phyloP scores from a whole-genome alignment of 1,140 invertebrate genomes.

The Drosophila kanapiae region DNA sequence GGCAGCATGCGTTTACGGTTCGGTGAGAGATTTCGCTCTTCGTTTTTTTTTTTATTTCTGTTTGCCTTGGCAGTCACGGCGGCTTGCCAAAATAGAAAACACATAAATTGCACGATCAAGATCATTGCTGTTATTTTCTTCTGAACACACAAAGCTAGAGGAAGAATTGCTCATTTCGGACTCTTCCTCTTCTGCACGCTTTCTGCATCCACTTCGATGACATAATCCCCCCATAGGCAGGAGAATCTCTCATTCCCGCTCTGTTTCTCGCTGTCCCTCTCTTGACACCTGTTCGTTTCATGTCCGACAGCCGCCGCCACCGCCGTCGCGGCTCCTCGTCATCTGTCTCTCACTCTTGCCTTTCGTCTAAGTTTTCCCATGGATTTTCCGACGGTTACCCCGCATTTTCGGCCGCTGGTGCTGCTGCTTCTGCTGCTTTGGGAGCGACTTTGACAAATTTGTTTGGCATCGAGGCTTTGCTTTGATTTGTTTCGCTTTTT shows the following conservation, averaged over 20 bases:
- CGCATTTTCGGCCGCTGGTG: background rate
- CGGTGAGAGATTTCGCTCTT: constrained; percentile 23
- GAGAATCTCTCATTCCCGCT: constrained; percentile 8
- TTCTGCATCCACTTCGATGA: constrained; percentile 55
- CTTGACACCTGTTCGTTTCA: constrained; percentile 60
- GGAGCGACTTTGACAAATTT: constrained; percentile 60
- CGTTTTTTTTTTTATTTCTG: background rate
- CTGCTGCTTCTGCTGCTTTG: background rate
- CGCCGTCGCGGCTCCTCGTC: background rate
- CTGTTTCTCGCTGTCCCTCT: constrained; percentile 16
- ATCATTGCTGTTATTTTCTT: constrained; percentile 62
- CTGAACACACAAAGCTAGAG: background rate
- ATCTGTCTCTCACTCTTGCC: background rate
- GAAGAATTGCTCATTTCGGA: background rate
- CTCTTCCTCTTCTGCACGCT: constrained; percentile 9
- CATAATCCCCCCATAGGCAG: constrained; percentile 51
- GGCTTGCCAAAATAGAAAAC: constrained; percentile 78
- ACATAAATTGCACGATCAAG: constrained; percentile 80
- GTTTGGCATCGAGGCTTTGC: constrained; percentile 48
- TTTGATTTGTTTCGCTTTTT: constrained; percentile 31
- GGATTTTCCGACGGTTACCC: constrained; percentile 16
- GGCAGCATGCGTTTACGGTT: constrained; percentile 22
- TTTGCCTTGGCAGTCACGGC: constrained; percentile 71
- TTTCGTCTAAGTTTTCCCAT: background rate
- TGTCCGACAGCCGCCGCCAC: constrained; percentile 44